phyloP scores from a whole-genome alignment of 1,140 invertebrate species.

The Acyrthosiphon pisum region DNA sequence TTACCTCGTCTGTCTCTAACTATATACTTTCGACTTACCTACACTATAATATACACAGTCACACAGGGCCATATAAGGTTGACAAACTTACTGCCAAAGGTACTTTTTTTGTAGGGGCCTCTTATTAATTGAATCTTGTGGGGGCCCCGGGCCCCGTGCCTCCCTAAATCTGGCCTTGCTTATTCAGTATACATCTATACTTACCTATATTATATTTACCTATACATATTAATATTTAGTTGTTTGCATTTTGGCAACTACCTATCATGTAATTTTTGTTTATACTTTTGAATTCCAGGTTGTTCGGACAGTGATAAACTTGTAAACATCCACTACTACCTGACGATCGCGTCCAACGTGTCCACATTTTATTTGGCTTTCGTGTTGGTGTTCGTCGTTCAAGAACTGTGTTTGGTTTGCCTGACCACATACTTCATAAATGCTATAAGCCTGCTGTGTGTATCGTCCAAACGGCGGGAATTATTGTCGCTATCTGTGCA shows the following conservation, averaged over 20 bases:
- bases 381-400: conserved; percentile 76
- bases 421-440: conserved; percentile 81
- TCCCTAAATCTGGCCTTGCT: no score
- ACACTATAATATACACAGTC: no score
- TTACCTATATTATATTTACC: no score
- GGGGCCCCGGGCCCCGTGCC: no score
- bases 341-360: conserved; percentile 69
- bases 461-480: background rate
- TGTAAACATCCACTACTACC: conserved; percentile 67
- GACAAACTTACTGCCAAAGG: no score
- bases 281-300: conserved; percentile 64
- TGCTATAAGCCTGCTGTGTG: conserved; percentile 46
- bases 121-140: no score
- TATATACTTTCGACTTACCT: background rate
- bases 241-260: background rate
- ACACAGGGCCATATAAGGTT: no score
- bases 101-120: no score
- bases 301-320: conserved; percentile 66
- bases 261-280: background rate
- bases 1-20: background rate
- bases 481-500: background rate
- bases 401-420: conserved; percentile 83
- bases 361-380: conserved; percentile 79
- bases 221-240: background rate
- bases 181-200: no score